Base-by-base conservation (phyloP, 2,797 vertebrate species). In the Phalanger gymnotis region DNA sequence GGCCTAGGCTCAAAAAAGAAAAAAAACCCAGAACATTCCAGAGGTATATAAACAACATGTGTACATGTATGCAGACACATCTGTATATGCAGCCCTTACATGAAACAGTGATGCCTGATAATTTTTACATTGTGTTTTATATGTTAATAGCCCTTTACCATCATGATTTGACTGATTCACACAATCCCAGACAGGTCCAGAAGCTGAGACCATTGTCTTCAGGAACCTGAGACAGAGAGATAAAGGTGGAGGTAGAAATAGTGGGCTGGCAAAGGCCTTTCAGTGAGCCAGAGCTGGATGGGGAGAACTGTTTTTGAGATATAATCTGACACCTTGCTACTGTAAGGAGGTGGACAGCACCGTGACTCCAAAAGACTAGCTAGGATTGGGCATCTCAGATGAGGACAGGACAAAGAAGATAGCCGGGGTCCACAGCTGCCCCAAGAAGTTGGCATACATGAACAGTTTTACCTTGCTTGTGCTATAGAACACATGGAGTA, bases 201-300 rank as follows among this genome's bases (percentile, higher is more conserved):
- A 73, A 40, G 66, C n/a, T 73, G n/a, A 73, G 19, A 73, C n/a
- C 66, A 40, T 66, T 73, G n/a, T 73, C n/a, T 47, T 73, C 19
- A 73, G 66, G 66, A 40, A 73, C n/a, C 66, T 40, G 66, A 73
- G 16, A 6, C 7, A 22, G 66, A 73, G 19, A n/a, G 16, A 40
- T 58, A 91, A 73, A 95, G 55, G 90, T 51, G 89, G 66, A 94
- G 66, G 57, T 92, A 91, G 96, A 90, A 51, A 52, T 92, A 73
- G 58, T 53, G 73, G 92, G 13, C 40, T 87, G 54, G 14, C 89
- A 54, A 57, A 95, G 92, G 53, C 91, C 91, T 93, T 92, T n/a
- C 54, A 58, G 66, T 31, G 92, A 93, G 51, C 53, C 93, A 90
- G 57, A 51, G 31, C 28, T 93, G 55, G 94, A 52, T 53, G 16